phyloP scores from a whole-genome alignment of 2,113 vertebrate genomes.

The Poicephalus gulielmi region DNA sequence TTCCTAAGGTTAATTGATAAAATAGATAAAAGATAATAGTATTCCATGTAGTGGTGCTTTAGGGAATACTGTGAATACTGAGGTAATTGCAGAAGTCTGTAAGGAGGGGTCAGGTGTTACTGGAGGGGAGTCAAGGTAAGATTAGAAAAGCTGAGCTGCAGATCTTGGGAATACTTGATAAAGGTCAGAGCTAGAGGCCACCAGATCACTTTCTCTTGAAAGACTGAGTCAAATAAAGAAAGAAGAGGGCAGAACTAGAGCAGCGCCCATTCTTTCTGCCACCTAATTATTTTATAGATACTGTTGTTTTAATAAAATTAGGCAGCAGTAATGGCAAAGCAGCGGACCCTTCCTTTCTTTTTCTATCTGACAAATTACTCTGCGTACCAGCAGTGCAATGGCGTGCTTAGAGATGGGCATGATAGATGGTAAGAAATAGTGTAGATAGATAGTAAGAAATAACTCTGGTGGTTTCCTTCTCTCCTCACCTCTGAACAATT shows the following conservation, averaged over 20 bases:
- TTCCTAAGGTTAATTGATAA: slow-evolving; percentile 49
- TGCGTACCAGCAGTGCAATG: neutral
- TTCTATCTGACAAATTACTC: neutral
- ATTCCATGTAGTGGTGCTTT: neutral
- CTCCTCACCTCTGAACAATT: neutral
- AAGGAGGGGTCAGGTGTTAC: neutral
- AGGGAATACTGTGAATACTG: slow-evolving; percentile 40
- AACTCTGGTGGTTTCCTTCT: neutral
- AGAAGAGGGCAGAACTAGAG: neutral
- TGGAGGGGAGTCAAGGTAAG: neutral
- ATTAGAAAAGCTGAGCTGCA: slow-evolving; percentile 51
- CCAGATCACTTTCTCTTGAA: neutral
- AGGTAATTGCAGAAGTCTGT: slow-evolving; percentile 45
- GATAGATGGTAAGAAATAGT: neutral
- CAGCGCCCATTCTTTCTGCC: neutral
- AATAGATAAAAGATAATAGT: slow-evolving; percentile 22
- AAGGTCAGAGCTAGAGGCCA: neutral
- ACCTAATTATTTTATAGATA: slow-evolving; percentile 9
- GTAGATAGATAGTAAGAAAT: neutral
- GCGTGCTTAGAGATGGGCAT: neutral
- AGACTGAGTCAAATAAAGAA: neutral
- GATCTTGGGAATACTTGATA: neutral
- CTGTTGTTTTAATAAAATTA: slow-evolving; percentile 33
- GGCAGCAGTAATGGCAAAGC: neutral
- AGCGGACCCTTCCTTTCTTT: neutral